A percentile compares a stretch with the other conserved stretches of the same genome.
These are phyloP conservation scores for Gavialis gangeticus DNA, from an alignment of 2,113 vertebrate species.

Conservation along the genomic window DNA sequence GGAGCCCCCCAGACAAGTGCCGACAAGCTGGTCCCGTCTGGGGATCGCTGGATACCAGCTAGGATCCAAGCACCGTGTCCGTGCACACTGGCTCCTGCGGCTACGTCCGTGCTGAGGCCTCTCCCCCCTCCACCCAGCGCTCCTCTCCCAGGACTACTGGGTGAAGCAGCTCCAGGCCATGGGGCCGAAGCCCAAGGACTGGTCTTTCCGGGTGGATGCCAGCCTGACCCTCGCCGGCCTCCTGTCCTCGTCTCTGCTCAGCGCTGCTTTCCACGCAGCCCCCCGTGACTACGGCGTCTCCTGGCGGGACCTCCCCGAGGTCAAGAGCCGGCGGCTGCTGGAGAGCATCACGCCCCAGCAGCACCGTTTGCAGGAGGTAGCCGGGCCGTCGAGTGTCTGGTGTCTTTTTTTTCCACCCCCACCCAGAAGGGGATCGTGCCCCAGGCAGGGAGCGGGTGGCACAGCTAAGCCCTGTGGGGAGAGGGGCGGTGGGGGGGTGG, in stretches of 20 bases:
- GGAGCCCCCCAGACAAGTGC: not conserved
- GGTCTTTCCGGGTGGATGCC: conserved; percentile 40
- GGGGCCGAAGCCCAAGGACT: conserved; percentile 15
- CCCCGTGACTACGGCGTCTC: conserved; percentile 60
- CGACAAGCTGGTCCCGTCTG: too few relatives aligned
- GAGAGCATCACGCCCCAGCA: conserved; percentile 61
- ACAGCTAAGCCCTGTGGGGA: too few relatives aligned
- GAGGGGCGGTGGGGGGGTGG: not conserved
- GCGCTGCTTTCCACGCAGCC: not conserved
- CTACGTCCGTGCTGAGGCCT: not conserved
- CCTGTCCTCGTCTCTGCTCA: not conserved
- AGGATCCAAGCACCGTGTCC: not conserved
- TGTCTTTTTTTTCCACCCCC: too few relatives aligned
- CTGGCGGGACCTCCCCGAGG: conserved; percentile 83
- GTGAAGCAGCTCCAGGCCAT: conserved; percentile 36
- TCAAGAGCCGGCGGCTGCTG: conserved; percentile 74
- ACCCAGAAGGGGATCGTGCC: too few relatives aligned
- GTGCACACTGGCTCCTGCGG: not conserved
- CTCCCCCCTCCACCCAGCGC: conserved; percentile 61
- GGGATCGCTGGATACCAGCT: not conserved
- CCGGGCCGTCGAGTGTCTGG: too few relatives aligned
- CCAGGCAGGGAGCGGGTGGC: too few relatives aligned
- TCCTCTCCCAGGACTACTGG: conserved; percentile 84
- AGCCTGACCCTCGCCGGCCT: conserved; percentile 29
- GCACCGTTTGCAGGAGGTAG: conserved; percentile 82